Evolutionary conservation across 2,113 vertebrate species (phyloP).

Genomic region (Nansenia antarctica): DNA sequence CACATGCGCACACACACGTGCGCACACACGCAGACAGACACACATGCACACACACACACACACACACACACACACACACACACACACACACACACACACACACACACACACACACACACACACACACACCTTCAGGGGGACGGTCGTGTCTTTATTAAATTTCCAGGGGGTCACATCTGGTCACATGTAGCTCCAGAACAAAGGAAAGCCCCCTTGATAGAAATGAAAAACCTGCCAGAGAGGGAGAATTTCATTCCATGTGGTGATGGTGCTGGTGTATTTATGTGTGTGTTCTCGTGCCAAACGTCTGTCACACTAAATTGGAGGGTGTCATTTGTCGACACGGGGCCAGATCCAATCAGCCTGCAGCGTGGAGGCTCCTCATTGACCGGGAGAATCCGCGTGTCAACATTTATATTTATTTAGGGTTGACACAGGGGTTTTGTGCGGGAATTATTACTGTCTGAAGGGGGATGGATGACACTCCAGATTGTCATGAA

Average conservation of each 20-base stretch:
- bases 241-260: slow-evolving; percentile 62
- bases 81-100: slow-evolving; percentile 17
- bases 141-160: slow-evolving; percentile 72
- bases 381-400: slow-evolving; percentile 61
- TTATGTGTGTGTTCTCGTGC: slow-evolving; percentile 67
- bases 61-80: slow-evolving; percentile 4
- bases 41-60: too few relatives aligned
- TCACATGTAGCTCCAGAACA: slow-evolving; percentile 64
- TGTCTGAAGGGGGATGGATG: slow-evolving; percentile 35
- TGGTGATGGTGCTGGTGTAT: slow-evolving; percentile 56
- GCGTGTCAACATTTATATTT: slow-evolving; percentile 69
- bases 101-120: slow-evolving; percentile 23
- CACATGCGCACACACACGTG: too few relatives aligned
- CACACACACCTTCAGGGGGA: slow-evolving; percentile 34
- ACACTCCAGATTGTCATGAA: slow-evolving; percentile 52
- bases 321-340: slow-evolving; percentile 77
- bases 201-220: slow-evolving; percentile 54
- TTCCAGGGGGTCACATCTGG: slow-evolving; percentile 78
- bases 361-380: slow-evolving; percentile 66
- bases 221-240: not conserved
- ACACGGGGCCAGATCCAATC: slow-evolving; percentile 66
- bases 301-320: slow-evolving; percentile 73
- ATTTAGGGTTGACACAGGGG: slow-evolving; percentile 59
- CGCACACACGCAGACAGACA: too few relatives aligned
- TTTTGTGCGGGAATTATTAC: slow-evolving; percentile 32